Base-by-base conservation (phyloP, 2,888 invertebrate genomes). In the Epirrhoe tristata region DNA sequence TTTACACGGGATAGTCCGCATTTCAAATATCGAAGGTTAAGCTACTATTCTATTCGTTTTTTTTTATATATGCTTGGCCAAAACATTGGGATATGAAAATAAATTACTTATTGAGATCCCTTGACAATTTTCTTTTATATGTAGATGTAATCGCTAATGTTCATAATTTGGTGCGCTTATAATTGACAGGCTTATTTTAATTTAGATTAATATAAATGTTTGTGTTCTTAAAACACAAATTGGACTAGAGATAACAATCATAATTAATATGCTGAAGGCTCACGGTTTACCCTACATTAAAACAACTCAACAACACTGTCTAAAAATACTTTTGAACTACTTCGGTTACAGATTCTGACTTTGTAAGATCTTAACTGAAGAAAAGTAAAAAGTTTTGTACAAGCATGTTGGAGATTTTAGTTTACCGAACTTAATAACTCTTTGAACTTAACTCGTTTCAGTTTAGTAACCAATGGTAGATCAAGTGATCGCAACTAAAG, bases 1-100 rank as follows among this genome's bases (percentile, higher is more conserved):
- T 67, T 39, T 55, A 68, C 68, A 67, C 55, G 31, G 58, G 48
- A 56, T 16, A 31, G 24, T 46, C 17, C 46, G 24, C 58, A 58
- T 50, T 34, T 6, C 14, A 6, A 48, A 14, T 16, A 16, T 46
- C 10, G 14, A 46, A 46, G 4, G 14, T 0, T 16, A 48, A 16
- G 48, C 7, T 14, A 48, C 14, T 12, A 48, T 14, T n/a, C 2
- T 36, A 36, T 10, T 36, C 8, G 36, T 6, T 8, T 7, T 7
- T 2, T 10, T 8, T 7, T 36, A 8, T 36, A n/a, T n/a, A n/a
- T n/a, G n/a, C n/a, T n/a, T n/a, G n/a, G 8, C 10, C 3, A 36
- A 3, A 36, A 24, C 24, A 3, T 24, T 24, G 24, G 24, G 24
- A 24, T 24, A 24, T 24, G 1, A 24, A 24, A 24, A 24, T 24